Base-by-base conservation (phyloP, 35 echinoderm and acorn worm species). In the Ophioderma brevispina region DNA sequence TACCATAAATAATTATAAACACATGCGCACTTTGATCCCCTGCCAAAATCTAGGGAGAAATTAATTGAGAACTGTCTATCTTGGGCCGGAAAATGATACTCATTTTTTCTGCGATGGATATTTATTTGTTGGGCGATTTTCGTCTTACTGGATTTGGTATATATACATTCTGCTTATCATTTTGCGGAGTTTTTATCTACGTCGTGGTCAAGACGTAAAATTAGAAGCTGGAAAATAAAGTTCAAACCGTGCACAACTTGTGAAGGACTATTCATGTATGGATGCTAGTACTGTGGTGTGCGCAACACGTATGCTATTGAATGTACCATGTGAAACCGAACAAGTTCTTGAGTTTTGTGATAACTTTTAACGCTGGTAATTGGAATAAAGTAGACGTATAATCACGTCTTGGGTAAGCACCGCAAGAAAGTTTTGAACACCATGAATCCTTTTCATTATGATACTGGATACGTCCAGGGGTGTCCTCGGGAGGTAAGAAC, bases 391-490 rank as follows among this genome's bases (percentile, higher is more conserved):
- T 70, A 30, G 59, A 70, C 10, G 3, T 18, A 70, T 70, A 70
- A 70, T n/a, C 28, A 25, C 28, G 28, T 25, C 15, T 70, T 25
- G 59, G 1, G 3, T 25, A 70, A 15, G 15, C 3, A 70, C 59
- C 28, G 15, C 3, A 70, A 25, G 28, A 30, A 6, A 30, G n/a
- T n/a, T 25, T 3, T 70, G 0, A 37, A 34, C 32, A 87, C 32
- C 64, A 96, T 91, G 83, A 99, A 94, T 63, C 92, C 97, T 25
- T 87, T 99, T 37, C n/a, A 90, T 39, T 99, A 99, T 87, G 97
- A 99, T n/a, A n/a, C 79, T 99, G 91, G 97, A 99, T 39, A 99
- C 97, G 32, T 99, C 97, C 50, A 94, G 97, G 39, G 97, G 97
- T 33, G 85, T 99, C 34, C 95, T 99, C n/a, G n/a, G 97, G 87